Conservation (phyloP, 2,888 invertebrate species). For the Drosophila koepferae region DNA sequence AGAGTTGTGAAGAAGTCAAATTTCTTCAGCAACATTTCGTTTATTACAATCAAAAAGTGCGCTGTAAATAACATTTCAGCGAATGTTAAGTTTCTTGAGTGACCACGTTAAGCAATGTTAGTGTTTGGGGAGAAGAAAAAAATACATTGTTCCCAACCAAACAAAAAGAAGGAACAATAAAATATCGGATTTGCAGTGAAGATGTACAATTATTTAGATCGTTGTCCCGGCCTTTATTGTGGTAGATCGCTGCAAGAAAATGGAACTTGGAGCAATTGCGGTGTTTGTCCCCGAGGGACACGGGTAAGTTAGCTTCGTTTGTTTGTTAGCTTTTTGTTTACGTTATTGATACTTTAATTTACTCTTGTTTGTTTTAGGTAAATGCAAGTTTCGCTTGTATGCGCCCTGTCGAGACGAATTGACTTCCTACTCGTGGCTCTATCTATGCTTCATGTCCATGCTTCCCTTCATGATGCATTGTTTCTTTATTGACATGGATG, state of each 20-base stretch:
- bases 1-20: not conserved
- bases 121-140: slow-evolving; percentile 7
- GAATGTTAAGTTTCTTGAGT: slow-evolving; percentile 14
- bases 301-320: slow-evolving; percentile 87
- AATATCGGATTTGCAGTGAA: slow-evolving; percentile 21
- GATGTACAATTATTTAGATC: slow-evolving; percentile 66
- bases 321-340: slow-evolving; percentile 35
- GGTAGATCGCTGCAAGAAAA: slow-evolving; percentile 88
- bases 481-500: slow-evolving; percentile 95
- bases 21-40: not conserved
- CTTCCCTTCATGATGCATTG: slow-evolving; percentile 95
- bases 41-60: not conserved
- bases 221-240: slow-evolving; percentile 85
- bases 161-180: slow-evolving; percentile 10
- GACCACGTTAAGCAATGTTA: slow-evolving; percentile 13
- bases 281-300: slow-evolving; percentile 94
- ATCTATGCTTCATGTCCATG: slow-evolving; percentile 97
- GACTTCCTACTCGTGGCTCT: slow-evolving; percentile 95
- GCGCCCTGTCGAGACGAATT: slow-evolving; percentile 91
- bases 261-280: slow-evolving; percentile 92
- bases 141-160: slow-evolving; percentile 8
- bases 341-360: slow-evolving; percentile 6
- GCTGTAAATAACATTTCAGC: slow-evolving; percentile 7
- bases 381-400: slow-evolving; percentile 89
- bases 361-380: slow-evolving; percentile 38